phyloP scores from a whole-genome alignment of 2,888 invertebrate genomes.

The Subacronicta megacephala region DNA sequence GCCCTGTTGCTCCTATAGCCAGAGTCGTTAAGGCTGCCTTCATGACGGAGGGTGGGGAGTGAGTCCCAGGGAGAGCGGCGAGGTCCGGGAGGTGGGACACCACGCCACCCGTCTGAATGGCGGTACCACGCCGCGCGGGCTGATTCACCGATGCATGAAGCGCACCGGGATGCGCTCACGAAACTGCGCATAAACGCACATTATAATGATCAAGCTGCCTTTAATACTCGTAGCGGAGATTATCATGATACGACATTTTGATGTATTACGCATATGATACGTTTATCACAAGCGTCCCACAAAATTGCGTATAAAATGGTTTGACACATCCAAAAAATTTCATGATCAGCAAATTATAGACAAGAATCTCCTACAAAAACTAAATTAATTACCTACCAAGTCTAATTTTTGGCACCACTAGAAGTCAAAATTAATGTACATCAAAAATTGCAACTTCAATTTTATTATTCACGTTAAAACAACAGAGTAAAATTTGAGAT shows the following conservation, averaged over 20 bases:
- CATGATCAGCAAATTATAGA: too few relatives aligned
- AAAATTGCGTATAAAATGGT: too few relatives aligned
- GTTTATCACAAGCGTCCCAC: too few relatives aligned
- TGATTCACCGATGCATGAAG: conserved; percentile 96
- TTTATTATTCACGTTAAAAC: conserved; percentile 37
- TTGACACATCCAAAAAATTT: too few relatives aligned
- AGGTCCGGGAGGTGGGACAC: conserved; percentile 88
- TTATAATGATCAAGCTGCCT: conserved; percentile 41
- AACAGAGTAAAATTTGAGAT: conserved; percentile 38
- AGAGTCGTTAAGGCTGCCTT: conserved; percentile 96
- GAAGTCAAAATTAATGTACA: too few relatives aligned
- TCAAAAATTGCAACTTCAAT: conserved; percentile 34
- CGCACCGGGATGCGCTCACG: conserved; percentile 92
- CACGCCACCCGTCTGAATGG: conserved; percentile 96
- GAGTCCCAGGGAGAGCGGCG: conserved; percentile 97
- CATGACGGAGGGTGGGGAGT: conserved; percentile 95
- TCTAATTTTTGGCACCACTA: too few relatives aligned
- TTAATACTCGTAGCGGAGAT: conserved; percentile 37
- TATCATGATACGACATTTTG: conserved; percentile 11
- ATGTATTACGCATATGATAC: not conserved
- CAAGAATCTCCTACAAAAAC: too few relatives aligned
- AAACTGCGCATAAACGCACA: conserved; percentile 73
- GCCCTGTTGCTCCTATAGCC: conserved; percentile 96
- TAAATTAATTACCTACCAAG: too few relatives aligned
- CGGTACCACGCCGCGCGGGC: conserved; percentile 97